A percentile compares a stretch with the other conserved stretches of the same genome.
Conservation (phyloP, 2,113 vertebrate genomes). For the Talpa occidentalis region DNA sequence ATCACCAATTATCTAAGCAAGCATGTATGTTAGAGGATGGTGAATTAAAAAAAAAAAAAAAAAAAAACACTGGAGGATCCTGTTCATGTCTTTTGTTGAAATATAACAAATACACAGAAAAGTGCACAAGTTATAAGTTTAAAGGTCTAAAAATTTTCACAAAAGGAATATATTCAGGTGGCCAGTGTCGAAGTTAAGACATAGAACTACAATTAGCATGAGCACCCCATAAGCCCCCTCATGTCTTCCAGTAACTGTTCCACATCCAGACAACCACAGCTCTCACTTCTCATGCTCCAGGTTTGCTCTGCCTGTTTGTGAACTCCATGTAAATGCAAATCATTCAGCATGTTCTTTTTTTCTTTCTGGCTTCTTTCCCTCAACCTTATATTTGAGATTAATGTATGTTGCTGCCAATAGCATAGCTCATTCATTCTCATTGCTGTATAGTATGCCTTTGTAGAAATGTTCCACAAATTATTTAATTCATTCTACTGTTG, state of each 20-base stretch:
- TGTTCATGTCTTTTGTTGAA: not conserved
- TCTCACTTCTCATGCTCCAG: not conserved
- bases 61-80: not conserved
- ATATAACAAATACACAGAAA: not conserved
- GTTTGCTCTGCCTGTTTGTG: not conserved
- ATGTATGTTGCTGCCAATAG: not conserved
- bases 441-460: not conserved
- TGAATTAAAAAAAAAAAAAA: not conserved
- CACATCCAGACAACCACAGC: no score
- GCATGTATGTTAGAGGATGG: not conserved
- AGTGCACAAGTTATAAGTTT: not conserved
- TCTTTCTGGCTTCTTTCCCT: conserved; percentile 16
- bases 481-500: conserved; percentile 5
- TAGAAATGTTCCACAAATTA: not conserved
- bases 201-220: not conserved
- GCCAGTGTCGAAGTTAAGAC: not conserved
- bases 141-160: not conserved
- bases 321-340: not conserved
- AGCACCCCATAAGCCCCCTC: not conserved
- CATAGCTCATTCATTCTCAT: not conserved
- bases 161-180: not conserved
- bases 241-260: not conserved
- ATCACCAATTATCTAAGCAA: not conserved
- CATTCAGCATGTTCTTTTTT: not conserved
- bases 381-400: not conserved